Conservation (phyloP, 2,113 vertebrate genomes). For the Hucho hucho region DNA sequence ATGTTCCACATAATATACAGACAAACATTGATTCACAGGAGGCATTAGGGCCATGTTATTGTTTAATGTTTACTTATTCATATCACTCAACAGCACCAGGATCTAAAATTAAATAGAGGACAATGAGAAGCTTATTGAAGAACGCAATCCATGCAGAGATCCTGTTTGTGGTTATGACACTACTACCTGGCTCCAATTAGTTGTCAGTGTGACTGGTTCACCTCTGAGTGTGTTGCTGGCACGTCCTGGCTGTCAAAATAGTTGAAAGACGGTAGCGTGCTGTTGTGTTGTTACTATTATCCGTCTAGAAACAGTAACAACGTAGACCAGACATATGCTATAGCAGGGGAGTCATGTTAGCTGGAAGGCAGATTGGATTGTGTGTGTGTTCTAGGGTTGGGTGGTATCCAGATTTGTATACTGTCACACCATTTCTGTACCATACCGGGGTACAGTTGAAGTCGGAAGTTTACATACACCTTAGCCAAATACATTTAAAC, state of each 20-base stretch:
- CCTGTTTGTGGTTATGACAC: too few relatives aligned
- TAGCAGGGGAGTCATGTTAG: conserved; percentile 2
- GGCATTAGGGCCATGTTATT: not conserved
- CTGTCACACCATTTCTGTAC: too few relatives aligned
- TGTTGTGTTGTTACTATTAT: not conserved
- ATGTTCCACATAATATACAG: too few relatives aligned
- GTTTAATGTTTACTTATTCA: not conserved
- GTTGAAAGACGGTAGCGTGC: not conserved
- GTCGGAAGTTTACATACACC: too few relatives aligned
- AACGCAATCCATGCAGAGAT: not conserved
- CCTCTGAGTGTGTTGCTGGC: conserved; percentile 43
- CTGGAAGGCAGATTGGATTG: conserved; percentile 5
- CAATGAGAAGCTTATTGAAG: not conserved
- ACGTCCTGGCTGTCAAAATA: conserved; percentile 14
- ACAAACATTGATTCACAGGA: not conserved
- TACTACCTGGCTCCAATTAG: too few relatives aligned
- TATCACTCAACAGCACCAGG: not conserved
- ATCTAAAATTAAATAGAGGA: not conserved
- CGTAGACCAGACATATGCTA: not conserved
- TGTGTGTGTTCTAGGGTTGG: not conserved
- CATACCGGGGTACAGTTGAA: too few relatives aligned
- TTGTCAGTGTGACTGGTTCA: conserved; percentile 32
- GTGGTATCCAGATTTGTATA: too few relatives aligned
- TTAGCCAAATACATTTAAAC: too few relatives aligned
- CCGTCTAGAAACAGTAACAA: not conserved